Evolutionary conservation across 2,888 invertebrate species (phyloP), one percentile per base, ranked within the genome.

Genomic region (Platerodrilus igneus): DNA sequence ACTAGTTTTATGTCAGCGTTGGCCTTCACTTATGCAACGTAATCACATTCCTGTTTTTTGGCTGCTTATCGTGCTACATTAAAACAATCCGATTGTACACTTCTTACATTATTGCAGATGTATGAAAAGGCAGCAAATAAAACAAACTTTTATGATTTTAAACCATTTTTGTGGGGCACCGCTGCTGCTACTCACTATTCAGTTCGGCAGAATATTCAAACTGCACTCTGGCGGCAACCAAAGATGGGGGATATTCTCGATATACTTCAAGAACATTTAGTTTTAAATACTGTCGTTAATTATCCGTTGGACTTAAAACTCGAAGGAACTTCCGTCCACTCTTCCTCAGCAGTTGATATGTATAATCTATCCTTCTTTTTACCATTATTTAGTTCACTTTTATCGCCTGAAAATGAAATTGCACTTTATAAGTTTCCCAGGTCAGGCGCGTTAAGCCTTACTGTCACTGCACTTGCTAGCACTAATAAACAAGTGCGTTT

Each of bases 301-400:
- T 89, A 83, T 58, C 87, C 89, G 17, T 45, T 37, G 27, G 49
- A 19, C 62, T 44, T 26, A 2, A 23, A 28, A n/a, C 40, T 61
- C 18, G 33, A 37, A 10, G 64, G 47, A 67, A 69, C 47, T 52
- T 9, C 39, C 1, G 31, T 20, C 5, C 13, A 32, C 2, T 37
- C 37, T 9, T 19, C 26, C 21, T 14, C 47, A 18, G 13, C 19
- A n/a, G 23, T 68, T 25, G 65, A 72, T 3, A 70, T 84, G 33
- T 93, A 93, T 55, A 92, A 93, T 68, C 84, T 92, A 1, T 74
- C 81, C 15, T 93, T 91, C 62, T 70, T 90, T 50, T 71, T 92
- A 35, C 86, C 90, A 0, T 63, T 91, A 6, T 76, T 93, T 61
- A 78, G 79, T 46, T 79, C 82, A 57, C 67, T 89, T 26, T 70